Evolutionary conservation across 2,888 invertebrate genomes (phyloP), one percentile per base, ranked within the genome.

Genomic region (Cheilosia pagana): DNA sequence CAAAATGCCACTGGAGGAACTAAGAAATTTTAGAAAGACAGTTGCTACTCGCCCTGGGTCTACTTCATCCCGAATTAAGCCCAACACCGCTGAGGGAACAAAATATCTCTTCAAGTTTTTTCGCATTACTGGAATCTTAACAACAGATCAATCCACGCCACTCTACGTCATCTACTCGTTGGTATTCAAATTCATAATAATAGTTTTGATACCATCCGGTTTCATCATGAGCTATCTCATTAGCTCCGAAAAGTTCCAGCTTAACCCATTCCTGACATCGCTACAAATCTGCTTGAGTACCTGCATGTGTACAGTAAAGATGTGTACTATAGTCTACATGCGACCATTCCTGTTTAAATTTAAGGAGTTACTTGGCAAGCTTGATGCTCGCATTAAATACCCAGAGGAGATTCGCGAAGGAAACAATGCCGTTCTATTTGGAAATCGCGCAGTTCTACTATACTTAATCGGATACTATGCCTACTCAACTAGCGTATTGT

Each of bases 361-460:
- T n/a, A 87, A 74, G 3, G 65, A 59, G 0, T 72, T 87, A n/a
- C 87, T 90, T 6, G 89, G 89, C 10, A 85, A 87, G 57, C 78
- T 90, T 59, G 90, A 90, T 59, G 74, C 74, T 5, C 79, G 87
- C 0, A 86, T 88, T 65, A 76, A 59, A 3, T 68, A 86, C 5
- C 48, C 71, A 0, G 81, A 68, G 3, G 89, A 90, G 31, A 86
- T 86, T 0, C 19, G 68, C 0, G 43, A 59, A 25, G 53, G 88
- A 0, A 87, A 87, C 57, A 86, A 77, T 23, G 81, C 87, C 0
- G 87, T 87, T 0, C 71, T 87, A 0, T 60, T 45, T 1, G 86
- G 88, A 41, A 88, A 90, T 83, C 87, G 87, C 1, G 72, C 88
- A 1, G 87, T 88, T 10, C 87, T 89, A 8, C 60, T 88, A 57